A percentile compares a stretch with the other conserved stretches of the same genome.
phyloP scores from a whole-genome alignment of 2,797 vertebrate genomes.

The Sebastes minor region DNA sequence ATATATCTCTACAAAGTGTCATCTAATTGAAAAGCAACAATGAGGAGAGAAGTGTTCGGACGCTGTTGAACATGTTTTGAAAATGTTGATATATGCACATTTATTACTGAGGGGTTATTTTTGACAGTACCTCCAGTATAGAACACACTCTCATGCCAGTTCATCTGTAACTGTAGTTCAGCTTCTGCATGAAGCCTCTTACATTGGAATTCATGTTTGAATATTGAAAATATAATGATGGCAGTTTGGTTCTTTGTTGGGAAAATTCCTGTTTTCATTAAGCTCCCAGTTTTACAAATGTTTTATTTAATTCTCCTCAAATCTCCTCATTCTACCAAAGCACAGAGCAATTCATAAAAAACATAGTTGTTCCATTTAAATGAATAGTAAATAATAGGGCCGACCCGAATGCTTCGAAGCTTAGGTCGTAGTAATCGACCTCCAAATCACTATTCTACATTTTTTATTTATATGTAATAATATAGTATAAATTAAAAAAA shows the following conservation, averaged over 20 bases:
- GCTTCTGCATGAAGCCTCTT: neutral
- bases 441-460: no score
- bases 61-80: neutral
- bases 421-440: no score
- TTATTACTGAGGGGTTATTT: neutral
- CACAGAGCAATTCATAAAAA: neutral
- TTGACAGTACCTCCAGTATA: neutral
- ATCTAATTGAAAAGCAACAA: slow-evolving; percentile 23
- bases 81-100: neutral
- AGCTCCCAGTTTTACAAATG: neutral
- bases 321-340: neutral
- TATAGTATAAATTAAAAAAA: no score
- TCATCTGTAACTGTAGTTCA: neutral
- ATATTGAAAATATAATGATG: neutral
- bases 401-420: no score
- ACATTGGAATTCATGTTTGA: neutral
- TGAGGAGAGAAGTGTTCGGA: slow-evolving; percentile 3
- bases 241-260: neutral
- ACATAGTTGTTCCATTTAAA: no score
- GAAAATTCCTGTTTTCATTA: neutral
- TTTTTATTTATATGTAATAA: no score
- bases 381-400: no score
- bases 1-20: slow-evolving; percentile 32
- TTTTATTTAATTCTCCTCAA: neutral
- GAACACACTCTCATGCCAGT: neutral